Conservation (phyloP, 2,113 vertebrate species). For the Cepphus grylle region DNA sequence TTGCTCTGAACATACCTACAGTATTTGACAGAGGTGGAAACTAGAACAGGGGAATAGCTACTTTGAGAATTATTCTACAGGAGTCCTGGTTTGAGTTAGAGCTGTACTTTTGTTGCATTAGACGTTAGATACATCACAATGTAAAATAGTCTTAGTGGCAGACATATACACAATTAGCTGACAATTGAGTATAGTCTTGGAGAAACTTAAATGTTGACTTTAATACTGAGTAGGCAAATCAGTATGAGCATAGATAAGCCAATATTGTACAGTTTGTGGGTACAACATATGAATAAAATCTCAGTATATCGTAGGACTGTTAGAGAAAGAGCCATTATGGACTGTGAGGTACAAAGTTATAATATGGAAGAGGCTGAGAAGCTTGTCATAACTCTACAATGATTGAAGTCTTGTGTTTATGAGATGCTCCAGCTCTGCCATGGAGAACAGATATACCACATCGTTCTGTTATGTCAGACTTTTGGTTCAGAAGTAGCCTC, state of each 20-base stretch:
- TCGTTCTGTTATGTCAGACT: background rate
- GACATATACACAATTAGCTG: background rate
- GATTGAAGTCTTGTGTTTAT: background rate
- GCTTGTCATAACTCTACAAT: background rate
- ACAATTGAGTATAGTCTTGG: background rate
- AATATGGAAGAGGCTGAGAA: background rate
- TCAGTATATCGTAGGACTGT: background rate
- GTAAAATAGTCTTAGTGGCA: background rate
- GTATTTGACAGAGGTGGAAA: background rate
- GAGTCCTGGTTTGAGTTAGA: background rate
- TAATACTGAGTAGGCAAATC: background rate
- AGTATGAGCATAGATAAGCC: background rate
- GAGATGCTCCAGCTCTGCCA: background rate
- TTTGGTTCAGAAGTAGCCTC: background rate
- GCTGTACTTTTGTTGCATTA: background rate
- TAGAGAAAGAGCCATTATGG: background rate
- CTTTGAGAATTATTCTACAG: background rate
- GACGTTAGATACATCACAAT: background rate
- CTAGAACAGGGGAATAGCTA: background rate
- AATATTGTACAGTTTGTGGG: background rate
- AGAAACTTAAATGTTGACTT: background rate
- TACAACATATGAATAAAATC: background rate
- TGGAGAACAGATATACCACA: background rate
- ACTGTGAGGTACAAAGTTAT: background rate
- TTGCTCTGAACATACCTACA: background rate